Evolutionary conservation across 2,888 invertebrate genomes (phyloP), one percentile per base, ranked within the genome.

Genomic region (Pyralis farinalis): DNA sequence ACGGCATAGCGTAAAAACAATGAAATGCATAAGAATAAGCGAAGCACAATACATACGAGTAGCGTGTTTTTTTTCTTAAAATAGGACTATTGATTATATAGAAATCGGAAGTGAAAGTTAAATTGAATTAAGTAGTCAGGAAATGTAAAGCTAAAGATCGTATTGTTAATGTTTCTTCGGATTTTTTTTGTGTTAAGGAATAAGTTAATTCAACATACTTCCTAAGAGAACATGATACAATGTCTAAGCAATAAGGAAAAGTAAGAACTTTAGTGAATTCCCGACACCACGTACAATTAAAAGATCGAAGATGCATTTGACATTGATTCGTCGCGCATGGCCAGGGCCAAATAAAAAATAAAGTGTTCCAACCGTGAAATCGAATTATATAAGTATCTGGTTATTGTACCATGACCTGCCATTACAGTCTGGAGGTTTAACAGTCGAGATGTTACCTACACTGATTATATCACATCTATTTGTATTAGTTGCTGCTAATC

Each of bases 321-420:
- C 84, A 82, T 80, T 83, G 84, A 59, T 36, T 39, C 44, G 73
- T 77, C 76, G 68, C 73, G 76, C 66, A 29, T 44, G 50, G 55
- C 47, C 82, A 79, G 65, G 78, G 79, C 49, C 75, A 65, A 50
- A 63, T 57, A 85, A 86, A 87, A 16, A 86, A 85, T 68, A 44
- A 37, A 52, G 46, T 56, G 55, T 51, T 51, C 65, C 62, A 76
- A 85, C 74, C 88, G 76, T 86, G 76, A 84, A 76, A 66, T 62
- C 55, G 45, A 51, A 47, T 76, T 72, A 78, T 88, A 87, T 83
- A 88, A 87, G 76, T 63, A 72, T 67, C 68, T 59, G 68, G 61
- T 74, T 70, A 75, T 55, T 62, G 63, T 74, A 66, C 70, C 73
- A 69, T 75, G 68, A 79, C 71, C 51, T 61, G 63, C 63, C 77